Base-by-base conservation (phyloP, 1,140 invertebrate species). In the Harpegnathos saltator region DNA sequence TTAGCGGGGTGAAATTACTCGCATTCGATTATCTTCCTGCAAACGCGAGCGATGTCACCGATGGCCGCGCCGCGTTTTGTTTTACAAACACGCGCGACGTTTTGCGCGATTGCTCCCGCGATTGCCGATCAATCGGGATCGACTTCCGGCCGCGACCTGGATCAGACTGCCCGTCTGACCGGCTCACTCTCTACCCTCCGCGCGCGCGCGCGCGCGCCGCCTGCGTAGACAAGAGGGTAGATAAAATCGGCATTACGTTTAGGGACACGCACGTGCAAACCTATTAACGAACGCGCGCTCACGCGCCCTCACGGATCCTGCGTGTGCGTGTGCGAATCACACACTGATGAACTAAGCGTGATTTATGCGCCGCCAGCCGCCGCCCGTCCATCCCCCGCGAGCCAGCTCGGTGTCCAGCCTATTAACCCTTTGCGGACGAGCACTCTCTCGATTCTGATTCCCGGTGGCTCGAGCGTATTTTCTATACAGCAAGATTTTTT, bases 211-310 rank as follows among this genome's bases (percentile, higher is more conserved):
- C 29, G 1, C 29, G 29, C 29, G n/a, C 29, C 29, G 29, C 29
- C 29, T 5, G 29, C 29, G 80, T 85, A 83, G 83, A 82, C 83
- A 68, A 83, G 65, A 66, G 85, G 80, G 48, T 75, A 87, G 86
- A 87, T 87, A 87, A 87, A 84, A 87, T 87, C 86, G 82, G 86
- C 83, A 87, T 87, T 84, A 86, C 86, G 73, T 84, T 86, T 83
- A 87, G 86, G 86, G 86, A 78, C 80, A 82, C 56, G 66, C 73
- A 72, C 48, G 69, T 68, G 81, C 81, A 86, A 86, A 62, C 86
- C 86, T 87, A 87, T 87, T 87, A 87, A 87, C 85, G 85, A 77
- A 81, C 78, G 68, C 69, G 73, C 38, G 78, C 69, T 81, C 65
- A 72, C 68, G 68, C 38, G 29, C 26, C 66, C 44, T 38, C 26